Evolutionary conservation across 1,140 invertebrate species (phyloP), one percentile per base, ranked within the genome.

Genomic region (Euglossa dilemma): DNA sequence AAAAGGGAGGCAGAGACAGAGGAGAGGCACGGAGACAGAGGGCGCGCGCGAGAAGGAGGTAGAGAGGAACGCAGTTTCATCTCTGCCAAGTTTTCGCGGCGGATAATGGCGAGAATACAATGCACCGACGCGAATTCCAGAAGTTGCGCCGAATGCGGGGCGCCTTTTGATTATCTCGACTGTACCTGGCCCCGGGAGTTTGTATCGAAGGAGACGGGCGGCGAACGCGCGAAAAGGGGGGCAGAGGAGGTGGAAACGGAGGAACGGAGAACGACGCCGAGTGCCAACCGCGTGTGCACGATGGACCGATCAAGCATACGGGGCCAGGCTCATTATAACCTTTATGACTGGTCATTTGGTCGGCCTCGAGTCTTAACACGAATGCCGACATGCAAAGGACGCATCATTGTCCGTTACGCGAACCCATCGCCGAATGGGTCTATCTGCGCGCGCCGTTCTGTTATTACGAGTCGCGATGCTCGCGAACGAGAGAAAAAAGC

Each of bases 301-400:
- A 67, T 72, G 79, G 76, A 59, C 71, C 80, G 86, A 90, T 90
- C 88, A 69, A 87, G 81, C 79, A 77, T 81, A 77, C 61, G 54
- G 81, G 77, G 83, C 77, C 79, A 64, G 76, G 81, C 86, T 90
- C 89, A 88, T 90, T 90, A 90, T 84, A 90, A 90, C 71, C 87
- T 90, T 90, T 90, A 90, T 88, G 86, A 87, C 84, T 88, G 89
- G 89, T 88, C 89, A 90, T 90, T 90, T 90, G 82, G 86, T 70
- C 74, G 75, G 80, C 57, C 82, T 70, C 74, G 73, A 80, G 75
- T 76, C 76, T 77, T 87, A 87, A 87, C 86, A 67, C 81, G 71
- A 80, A 87, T 79, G 81, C 85, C 86, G 86, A 84, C 86, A 87
- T 87, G 86, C 85, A 87, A 87, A 87, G 81, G 61, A 78, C 86